Conservation (phyloP, 2,113 vertebrate genomes). For the Notarius quadriscutis region DNA sequence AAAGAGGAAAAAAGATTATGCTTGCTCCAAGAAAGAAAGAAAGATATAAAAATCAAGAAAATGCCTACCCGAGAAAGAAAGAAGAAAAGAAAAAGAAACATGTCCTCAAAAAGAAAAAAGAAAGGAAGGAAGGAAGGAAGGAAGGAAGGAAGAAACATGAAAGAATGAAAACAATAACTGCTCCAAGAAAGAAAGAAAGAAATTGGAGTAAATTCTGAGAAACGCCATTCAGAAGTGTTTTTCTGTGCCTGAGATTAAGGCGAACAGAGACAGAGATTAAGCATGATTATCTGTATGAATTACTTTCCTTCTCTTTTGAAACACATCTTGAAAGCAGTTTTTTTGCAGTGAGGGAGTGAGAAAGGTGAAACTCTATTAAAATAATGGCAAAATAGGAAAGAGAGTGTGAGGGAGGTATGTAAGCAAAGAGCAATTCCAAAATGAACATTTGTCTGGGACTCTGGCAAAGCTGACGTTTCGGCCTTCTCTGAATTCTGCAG, state of each 20-base stretch:
- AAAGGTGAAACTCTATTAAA: conserved; percentile 37
- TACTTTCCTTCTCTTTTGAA: neutral
- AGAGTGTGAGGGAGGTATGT: conserved; percentile 59
- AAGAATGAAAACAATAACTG: neutral
- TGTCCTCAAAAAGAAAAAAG: neutral
- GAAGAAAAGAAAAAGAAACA: neutral
- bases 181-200: neutral
- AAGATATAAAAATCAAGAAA: neutral
- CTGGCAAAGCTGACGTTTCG: conserved; percentile 42
- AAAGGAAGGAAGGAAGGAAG: neutral
- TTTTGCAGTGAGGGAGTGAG: conserved; percentile 16
- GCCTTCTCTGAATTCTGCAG: conserved; percentile 53
- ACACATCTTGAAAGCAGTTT: conserved; percentile 8
- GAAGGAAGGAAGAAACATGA: neutral
- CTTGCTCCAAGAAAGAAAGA: neutral
- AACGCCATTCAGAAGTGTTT: neutral
- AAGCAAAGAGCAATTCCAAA: conserved; percentile 61
- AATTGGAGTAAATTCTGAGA: neutral
- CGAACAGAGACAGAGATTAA: conserved; percentile 17
- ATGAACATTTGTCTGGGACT: conserved; percentile 61
- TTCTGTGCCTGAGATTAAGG: conserved; percentile 2
- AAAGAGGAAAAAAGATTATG: no score
- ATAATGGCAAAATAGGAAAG: conserved; percentile 45
- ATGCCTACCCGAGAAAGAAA: neutral
- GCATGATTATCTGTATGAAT: conserved; percentile 22